Evolutionary conservation across 2,797 vertebrate species (phyloP).

Genomic region (Sebastes hopkinsi): DNA sequence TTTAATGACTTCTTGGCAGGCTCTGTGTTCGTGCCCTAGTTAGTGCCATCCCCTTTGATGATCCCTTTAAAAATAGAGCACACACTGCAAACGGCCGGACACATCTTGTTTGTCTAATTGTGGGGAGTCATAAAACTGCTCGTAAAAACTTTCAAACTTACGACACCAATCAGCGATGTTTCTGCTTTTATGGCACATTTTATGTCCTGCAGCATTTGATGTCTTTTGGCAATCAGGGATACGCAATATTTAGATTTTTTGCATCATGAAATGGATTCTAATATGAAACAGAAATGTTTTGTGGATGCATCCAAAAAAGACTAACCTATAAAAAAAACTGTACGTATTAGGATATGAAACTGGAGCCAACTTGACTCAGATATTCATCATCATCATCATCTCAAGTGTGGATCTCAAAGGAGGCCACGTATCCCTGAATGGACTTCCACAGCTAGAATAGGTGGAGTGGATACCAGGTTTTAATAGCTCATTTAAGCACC

Average conservation of each 20-base stretch:
- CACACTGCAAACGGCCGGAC: conserved; percentile 8
- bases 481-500: not conserved
- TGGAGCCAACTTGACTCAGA: not conserved
- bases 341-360: not conserved
- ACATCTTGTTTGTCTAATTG: conserved; percentile 39
- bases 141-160: not conserved
- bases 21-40: conserved; percentile 31
- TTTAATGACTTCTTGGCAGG: conserved; percentile 51
- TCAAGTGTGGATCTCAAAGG: conserved; percentile 1
- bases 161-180: not conserved
- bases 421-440: not conserved
- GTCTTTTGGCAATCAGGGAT: not conserved
- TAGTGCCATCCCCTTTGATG: conserved; percentile 45
- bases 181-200: conserved; percentile 12
- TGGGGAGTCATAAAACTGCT: not conserved
- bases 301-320: not conserved
- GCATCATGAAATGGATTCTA: not conserved
- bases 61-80: conserved; percentile 44
- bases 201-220: not conserved
- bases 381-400: conserved; percentile 1
- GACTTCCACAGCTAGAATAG: not conserved
- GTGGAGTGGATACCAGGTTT: not conserved
- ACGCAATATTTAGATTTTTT: not conserved
- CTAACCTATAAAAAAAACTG: not conserved
- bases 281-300: not conserved